Evolutionary conservation across 37 sponge, comb jelly and placozoan species (phyloP), one percentile per base, ranked within the genome.

Genomic region (Ephydatia muelleri): DNA sequence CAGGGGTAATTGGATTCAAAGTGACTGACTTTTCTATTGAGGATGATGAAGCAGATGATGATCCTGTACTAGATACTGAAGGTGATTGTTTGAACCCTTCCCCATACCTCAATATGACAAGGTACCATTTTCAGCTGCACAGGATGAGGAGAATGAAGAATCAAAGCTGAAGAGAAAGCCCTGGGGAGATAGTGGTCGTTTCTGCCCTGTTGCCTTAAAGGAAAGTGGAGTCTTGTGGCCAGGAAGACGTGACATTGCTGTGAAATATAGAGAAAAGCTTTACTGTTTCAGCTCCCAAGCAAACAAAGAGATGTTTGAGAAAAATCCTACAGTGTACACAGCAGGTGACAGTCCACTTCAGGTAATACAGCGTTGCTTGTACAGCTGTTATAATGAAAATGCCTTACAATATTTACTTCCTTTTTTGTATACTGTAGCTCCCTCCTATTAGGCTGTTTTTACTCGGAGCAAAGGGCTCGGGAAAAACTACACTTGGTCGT

Each of bases 171-270:
- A 85, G 65, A 70, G 78, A 23, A 93, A 93, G 68, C 94, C 94
- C 2, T 96, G 97, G 93, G 99, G 99, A 38, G 95, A 92, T 73
- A 84, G 94, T 37, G 29, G 40, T 9, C 93, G 91, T 75, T 98
- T 78, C 93, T 98, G 99, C 72, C 99, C 99, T 28, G 97, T 98
- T 14, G 92, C 94, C 25, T 89, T 98, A 43, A 68, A 48, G 22
- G 95, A 98, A 49, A 70, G 71, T n/a, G 82, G 79, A 19, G 89
- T 94, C 19, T 83, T 96, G 25, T 93, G 91, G 92, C 97, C 95
- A 47, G 95, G 94, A 28, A 80, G 73, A 28, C 84, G 49, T 31
- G 90, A 83, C 49, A 9, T 28, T 48, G 83, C 43, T 39, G 38
- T 9, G 70, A 77, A 89, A 34, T 98, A 93, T 81, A 74, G 93